Evolutionary conservation across 2,797 vertebrate genomes (phyloP).

Genomic region (Clamator glandarius): DNA sequence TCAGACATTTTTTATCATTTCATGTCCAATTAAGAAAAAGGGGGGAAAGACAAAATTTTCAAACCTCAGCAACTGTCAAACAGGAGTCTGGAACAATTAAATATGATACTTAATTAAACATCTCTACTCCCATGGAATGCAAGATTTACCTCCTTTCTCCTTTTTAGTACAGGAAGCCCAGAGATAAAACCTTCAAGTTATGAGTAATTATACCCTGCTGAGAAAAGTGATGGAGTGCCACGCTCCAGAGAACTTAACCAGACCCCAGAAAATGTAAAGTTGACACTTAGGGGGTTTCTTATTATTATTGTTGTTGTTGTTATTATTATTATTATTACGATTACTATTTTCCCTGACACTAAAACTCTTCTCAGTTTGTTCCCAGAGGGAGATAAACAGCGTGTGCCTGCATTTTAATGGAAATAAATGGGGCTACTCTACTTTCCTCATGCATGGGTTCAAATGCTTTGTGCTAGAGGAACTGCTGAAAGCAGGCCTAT

Average conservation of each 20-base stretch:
- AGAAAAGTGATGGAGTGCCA: conserved; percentile 73
- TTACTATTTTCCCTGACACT: conserved; percentile 65
- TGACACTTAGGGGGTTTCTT: conserved; percentile 66
- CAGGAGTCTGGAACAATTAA: conserved; percentile 64
- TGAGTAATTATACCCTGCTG: conserved; percentile 71
- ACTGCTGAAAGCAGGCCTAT: neutral
- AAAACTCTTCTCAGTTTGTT: conserved; percentile 63
- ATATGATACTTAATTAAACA: conserved; percentile 75
- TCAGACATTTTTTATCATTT: neutral
- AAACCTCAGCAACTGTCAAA: neutral
- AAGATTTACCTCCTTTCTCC: conserved; percentile 31
- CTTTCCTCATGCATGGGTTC: conserved; percentile 2
- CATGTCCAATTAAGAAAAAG: neutral
- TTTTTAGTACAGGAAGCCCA: conserved; percentile 51
- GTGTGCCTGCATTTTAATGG: conserved; percentile 59
- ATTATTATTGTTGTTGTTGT: neutral
- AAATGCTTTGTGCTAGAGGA: neutral
- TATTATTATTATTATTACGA: conserved; percentile 39
- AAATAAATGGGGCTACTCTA: conserved; percentile 22
- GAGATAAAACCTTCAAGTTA: conserved; percentile 72
- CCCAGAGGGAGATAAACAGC: conserved; percentile 66
- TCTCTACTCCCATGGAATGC: conserved; percentile 28
- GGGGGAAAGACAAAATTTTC: neutral
- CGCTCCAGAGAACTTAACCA: conserved; percentile 74
- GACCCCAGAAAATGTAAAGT: conserved; percentile 66